Conservation (phyloP, 1,140 invertebrate species). For the Diplogasteroides magnus region DNA sequence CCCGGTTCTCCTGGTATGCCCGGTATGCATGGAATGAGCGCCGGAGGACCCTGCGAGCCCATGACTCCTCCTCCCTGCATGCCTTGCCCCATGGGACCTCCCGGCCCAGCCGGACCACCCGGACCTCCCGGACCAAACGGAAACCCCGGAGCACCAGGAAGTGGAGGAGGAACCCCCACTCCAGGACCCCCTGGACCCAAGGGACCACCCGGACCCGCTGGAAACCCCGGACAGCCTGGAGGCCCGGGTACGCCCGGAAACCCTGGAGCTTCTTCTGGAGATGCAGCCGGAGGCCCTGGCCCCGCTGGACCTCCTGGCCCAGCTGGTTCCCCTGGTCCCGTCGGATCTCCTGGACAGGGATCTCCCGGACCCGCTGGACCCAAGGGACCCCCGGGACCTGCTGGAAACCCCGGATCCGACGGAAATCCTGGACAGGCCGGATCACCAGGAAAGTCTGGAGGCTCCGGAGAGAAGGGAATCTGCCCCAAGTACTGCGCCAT, state of each 20-base stretch:
- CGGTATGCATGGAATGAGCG: neutral
- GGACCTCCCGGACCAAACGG: neutral
- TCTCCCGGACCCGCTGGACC: neutral
- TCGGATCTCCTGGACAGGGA: neutral
- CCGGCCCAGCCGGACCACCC: neutral
- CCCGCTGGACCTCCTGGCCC: neutral
- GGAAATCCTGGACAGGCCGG: neutral
- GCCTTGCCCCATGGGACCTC: neutral
- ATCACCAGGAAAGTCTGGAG: neutral
- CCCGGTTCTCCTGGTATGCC: neutral
- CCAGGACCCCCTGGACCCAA: neutral
- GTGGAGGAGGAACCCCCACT: neutral
- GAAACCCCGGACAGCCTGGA: slow-evolving; percentile 1
- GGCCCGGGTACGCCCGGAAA: neutral
- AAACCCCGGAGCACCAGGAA: neutral
- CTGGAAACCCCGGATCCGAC: neutral
- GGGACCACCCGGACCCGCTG: neutral
- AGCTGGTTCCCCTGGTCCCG: neutral
- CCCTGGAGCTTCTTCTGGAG: too few species aligned
- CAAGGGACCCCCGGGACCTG: neutral
- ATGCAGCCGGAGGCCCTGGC: neutral
- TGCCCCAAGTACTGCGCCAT: slow-evolving; percentile 1
- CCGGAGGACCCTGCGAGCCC: neutral
- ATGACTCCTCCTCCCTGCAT: neutral
- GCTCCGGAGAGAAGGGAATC: neutral